A percentile compares a stretch with the other conserved stretches of the same genome.
phyloP scores from a whole-genome alignment of 2,797 vertebrate genomes.

The Coluber constrictor region DNA sequence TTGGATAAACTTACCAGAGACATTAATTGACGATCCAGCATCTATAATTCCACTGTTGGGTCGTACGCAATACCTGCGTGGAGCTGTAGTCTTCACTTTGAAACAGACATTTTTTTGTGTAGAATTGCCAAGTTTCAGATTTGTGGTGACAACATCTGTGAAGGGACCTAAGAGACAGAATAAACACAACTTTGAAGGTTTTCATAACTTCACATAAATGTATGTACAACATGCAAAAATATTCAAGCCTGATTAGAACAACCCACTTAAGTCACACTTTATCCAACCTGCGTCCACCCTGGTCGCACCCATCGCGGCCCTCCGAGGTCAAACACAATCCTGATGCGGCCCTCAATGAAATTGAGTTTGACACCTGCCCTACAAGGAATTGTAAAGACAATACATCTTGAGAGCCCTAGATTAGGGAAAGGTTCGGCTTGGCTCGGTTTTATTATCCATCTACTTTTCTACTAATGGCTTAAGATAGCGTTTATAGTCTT shows the following conservation, averaged over 20 bases:
- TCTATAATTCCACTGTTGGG: constrained; percentile 95
- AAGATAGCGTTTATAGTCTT: neutral
- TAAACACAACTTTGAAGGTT: constrained; percentile 31
- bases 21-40: constrained; percentile 84
- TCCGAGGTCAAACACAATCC: too few relatives aligned
- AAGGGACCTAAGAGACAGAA: constrained; percentile 81
- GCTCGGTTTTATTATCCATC: neutral
- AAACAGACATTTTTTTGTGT: constrained; percentile 93
- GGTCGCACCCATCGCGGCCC: too few relatives aligned
- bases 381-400: neutral
- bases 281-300: neutral
- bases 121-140: constrained; percentile 91
- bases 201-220: constrained; percentile 28
- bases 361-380: neutral
- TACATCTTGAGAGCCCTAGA: neutral
- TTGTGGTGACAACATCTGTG: constrained; percentile 92
- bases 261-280: neutral
- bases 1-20: constrained; percentile 81
- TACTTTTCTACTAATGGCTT: neutral
- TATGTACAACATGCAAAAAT: neutral
- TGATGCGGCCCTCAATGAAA: too few relatives aligned
- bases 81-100: constrained; percentile 96
- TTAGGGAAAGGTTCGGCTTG: neutral
- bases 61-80: constrained; percentile 92
- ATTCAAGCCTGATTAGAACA: neutral